Percentiles rank a stretch among this genome's conserved stretches.
These are phyloP conservation scores for Lamellibrachia satsuma DNA, from an alignment of 2,888 invertebrate genomes.

Conservation along the genomic window DNA sequence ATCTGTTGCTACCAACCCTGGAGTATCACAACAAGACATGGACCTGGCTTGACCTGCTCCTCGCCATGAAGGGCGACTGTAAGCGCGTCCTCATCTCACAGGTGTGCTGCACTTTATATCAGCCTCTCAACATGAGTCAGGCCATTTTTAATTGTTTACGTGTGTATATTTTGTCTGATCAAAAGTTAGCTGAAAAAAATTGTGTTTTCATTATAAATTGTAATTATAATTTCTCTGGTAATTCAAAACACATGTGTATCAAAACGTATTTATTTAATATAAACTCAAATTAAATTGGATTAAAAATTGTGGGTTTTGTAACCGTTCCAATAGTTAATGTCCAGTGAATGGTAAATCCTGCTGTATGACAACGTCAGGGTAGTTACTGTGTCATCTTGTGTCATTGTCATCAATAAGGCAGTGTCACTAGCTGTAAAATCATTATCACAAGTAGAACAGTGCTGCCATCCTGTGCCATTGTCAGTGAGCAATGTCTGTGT, in stretches of 20 bases:
- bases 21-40: slow-evolving; percentile 99
- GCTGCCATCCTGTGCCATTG: background rate
- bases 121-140: background rate
- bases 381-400: too few relatives aligned
- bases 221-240: background rate
- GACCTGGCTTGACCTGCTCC: slow-evolving; percentile 97
- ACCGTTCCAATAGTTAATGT: too few relatives aligned
- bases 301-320: too few relatives aligned
- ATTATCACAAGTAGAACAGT: too few relatives aligned
- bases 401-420: too few relatives aligned
- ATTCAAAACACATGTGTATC: background rate
- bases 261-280: background rate
- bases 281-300: too few relatives aligned
- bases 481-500: background rate
- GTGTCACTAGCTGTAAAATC: too few relatives aligned
- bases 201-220: background rate
- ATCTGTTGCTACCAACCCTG: slow-evolving; percentile 90
- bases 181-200: too few relatives aligned
- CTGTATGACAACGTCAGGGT: too few relatives aligned
- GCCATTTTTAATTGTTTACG: background rate
- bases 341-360: too few relatives aligned
- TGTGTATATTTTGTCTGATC: background rate
- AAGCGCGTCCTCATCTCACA: slow-evolving; percentile 86
- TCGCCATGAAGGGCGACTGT: slow-evolving; percentile 94
- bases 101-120: slow-evolving; percentile 63